Base-by-base conservation (phyloP, 2,113 vertebrate genomes). In the Herpailurus yagouaroundi region DNA sequence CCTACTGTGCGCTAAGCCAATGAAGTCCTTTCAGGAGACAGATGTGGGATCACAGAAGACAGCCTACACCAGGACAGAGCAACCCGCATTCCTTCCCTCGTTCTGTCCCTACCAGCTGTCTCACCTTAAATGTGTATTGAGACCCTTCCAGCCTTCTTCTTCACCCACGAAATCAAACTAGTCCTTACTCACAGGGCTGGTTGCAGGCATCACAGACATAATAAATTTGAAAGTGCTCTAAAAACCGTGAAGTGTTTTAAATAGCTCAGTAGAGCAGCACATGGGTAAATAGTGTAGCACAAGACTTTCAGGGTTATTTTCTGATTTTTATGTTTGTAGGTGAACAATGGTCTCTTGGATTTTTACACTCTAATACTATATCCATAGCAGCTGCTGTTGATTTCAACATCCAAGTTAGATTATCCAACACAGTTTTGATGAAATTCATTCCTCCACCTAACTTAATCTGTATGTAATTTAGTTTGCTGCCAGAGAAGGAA, bases 361-460 rank as follows among this genome's bases (percentile, higher is more conserved):
- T 94, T 97, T 97, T 97, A 79, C 23, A 95, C 96, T 96, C 95
- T 98, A 92, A 98, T 95, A 97, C 96, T 97, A 71, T 97, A 98
- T 97, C 98, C 97, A 97, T 91, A 97, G 98, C 98, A 98, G 98
- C 97, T 98, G 95, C 98, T 98, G 91, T 98, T 97, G 97, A 97
- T 97, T 98, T 95, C 77, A 96, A 98, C 98, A 98, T 98, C 97
- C 96, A 98, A 96, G 98, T 98, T 99, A 98, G 97, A 99, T 99
- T 98, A 98, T 98, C 98, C 96, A 98, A 96, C 97, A 97, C 79
- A 92, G 97, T 97, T 98, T 94, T 98, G 98, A 99, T 98, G 98
- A 98, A 98, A 98, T 98, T 98, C 98, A 97, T 98, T 98, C 97
- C 92, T 97, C 97, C 98, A 98, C 76, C 98, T 98, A 98, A 99